phyloP scores from a whole-genome alignment of 2,888 invertebrate genomes.

The Sinohyriopsis cumingii region DNA sequence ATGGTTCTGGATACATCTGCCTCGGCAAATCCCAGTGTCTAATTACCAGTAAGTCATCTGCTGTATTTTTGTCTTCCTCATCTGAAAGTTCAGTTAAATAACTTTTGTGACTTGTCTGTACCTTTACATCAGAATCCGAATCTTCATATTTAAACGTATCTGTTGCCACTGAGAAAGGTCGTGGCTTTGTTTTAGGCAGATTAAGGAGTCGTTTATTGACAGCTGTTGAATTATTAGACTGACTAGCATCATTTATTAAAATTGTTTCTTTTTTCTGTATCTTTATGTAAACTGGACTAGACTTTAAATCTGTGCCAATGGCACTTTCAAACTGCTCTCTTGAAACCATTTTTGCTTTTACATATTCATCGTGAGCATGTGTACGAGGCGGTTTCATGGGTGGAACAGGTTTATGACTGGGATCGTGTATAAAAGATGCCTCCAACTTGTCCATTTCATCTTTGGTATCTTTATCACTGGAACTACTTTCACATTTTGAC shows the following conservation, averaged over 20 bases:
- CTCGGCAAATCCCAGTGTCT: constrained; percentile 49
- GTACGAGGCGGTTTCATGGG: constrained; percentile 59
- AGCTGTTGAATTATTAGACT: background rate
- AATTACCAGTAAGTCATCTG: constrained; percentile 18
- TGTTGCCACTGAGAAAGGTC: constrained; percentile 39
- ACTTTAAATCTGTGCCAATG: constrained; percentile 7
- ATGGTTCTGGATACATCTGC: constrained; percentile 25
- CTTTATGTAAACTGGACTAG: background rate
- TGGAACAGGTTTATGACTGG: constrained; percentile 24
- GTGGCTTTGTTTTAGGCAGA: constrained; percentile 33
- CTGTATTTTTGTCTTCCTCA: constrained; percentile 3
- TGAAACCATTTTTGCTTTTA: constrained; percentile 38
- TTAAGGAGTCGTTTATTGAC: constrained; percentile 27
- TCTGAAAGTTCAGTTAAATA: constrained; percentile 1
- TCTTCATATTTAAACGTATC: constrained; percentile 32
- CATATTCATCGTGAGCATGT: constrained; percentile 60
- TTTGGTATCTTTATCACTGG: constrained; percentile 1
- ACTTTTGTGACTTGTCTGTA: background rate
- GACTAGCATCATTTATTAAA: background rate
- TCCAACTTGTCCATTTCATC: constrained; percentile 10
- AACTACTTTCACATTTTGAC: constrained; percentile 7
- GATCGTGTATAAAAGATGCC: constrained; percentile 1
- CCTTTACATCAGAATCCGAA: constrained; percentile 4
- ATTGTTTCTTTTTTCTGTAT: constrained; percentile 2
- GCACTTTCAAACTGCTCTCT: constrained; percentile 6